phyloP scores from a whole-genome alignment of 2,888 invertebrate genomes.

The Sinelater perroti region DNA sequence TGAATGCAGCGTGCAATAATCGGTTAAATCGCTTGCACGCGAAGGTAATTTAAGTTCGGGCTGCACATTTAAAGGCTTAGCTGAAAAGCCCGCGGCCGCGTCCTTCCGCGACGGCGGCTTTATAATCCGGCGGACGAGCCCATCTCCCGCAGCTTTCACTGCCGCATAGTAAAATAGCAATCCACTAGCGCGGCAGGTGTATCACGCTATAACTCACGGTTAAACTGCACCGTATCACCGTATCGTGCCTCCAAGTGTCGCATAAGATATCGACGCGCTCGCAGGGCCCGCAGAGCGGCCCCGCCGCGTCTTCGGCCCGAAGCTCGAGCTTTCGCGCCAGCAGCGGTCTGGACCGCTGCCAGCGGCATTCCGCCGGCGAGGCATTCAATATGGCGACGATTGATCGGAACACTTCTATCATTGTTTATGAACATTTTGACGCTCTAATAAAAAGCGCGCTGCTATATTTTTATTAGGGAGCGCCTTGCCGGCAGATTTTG shows the following conservation, averaged over 20 bases:
- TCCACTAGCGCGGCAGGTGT: conserved; percentile 35
- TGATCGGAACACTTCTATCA: conserved; percentile 48
- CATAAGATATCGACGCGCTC: conserved; percentile 49
- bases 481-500: conserved; percentile 25
- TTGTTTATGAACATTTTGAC: conserved; percentile 52
- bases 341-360: conserved; percentile 32
- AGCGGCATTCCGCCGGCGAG: conserved; percentile 44
- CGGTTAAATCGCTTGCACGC: background rate
- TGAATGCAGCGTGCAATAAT: too few species aligned
- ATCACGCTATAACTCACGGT: conserved; percentile 40
- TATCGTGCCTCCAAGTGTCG: conserved; percentile 45
- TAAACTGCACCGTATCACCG: conserved; percentile 42
- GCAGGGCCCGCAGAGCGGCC: conserved; percentile 33
- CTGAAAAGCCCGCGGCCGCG: background rate
- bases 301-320: conserved; percentile 20
- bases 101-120: conserved; percentile 12
- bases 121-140: conserved; percentile 24
- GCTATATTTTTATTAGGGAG: conserved; percentile 32
- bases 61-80: background rate
- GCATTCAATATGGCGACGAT: conserved; percentile 47
- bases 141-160: conserved; percentile 22
- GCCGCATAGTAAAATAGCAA: conserved; percentile 34
- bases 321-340: conserved; percentile 21
- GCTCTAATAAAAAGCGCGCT: conserved; percentile 42
- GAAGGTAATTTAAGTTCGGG: background rate